These are phyloP conservation scores for Noctua comes DNA, from an alignment of 2,888 invertebrate species.

Conservation along the genomic window DNA sequence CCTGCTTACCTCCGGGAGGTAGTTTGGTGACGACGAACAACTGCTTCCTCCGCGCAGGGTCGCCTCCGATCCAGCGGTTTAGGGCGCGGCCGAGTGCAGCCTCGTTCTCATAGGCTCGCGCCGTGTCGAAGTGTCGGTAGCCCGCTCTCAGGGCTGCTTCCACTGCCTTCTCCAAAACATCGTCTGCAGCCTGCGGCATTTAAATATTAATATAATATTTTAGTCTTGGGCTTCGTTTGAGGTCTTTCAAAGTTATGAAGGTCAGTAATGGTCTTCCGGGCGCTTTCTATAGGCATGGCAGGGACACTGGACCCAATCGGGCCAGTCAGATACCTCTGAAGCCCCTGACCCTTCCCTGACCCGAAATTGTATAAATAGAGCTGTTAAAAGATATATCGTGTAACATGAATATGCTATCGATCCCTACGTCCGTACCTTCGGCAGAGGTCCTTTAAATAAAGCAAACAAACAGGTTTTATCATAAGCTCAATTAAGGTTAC, in stretches of 20 bases:
- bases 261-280: not conserved
- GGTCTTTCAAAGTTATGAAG: not conserved
- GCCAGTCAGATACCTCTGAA: not conserved
- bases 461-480: conserved; percentile 9
- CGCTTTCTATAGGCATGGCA: too few species aligned
- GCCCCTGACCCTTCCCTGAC: not conserved
- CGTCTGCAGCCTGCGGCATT: conserved; percentile 91
- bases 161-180: conserved; percentile 92
- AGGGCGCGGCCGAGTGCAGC: conserved; percentile 93
- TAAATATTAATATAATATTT: not conserved
- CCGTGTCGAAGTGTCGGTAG: conserved; percentile 96
- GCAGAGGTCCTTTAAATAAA: not conserved
- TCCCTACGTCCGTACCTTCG: not conserved
- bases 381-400: not conserved
- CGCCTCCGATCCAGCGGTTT: conserved; percentile 92
- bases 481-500: conserved; percentile 15
- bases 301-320: not conserved
- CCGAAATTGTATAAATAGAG: not conserved
- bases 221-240: not conserved
- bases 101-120: conserved; percentile 94
- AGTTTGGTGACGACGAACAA: conserved; percentile 96
- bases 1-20: conserved; percentile 90
- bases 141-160: conserved; percentile 93
- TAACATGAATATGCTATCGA: not conserved
- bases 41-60: conserved; percentile 93